Evolutionary conservation across 2,888 invertebrate species (phyloP).

Genomic region (Sthenelais limicola): DNA sequence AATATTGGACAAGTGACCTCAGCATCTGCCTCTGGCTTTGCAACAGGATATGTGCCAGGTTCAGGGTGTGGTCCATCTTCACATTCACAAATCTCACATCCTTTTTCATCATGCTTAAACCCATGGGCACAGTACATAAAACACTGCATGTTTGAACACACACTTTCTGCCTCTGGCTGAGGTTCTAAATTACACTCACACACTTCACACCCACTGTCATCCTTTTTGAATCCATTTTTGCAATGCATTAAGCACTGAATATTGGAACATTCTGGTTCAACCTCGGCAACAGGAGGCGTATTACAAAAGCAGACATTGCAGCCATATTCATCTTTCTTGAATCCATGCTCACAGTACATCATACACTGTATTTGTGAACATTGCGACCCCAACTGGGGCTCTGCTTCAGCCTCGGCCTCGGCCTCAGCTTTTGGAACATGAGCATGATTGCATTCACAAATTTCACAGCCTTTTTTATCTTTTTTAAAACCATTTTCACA

Average conservation of each 20-base stretch:
- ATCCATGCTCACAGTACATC: conserved; percentile 23
- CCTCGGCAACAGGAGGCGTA: neutral
- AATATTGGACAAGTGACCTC: neutral
- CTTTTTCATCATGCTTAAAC: conserved; percentile 35
- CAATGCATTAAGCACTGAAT: conserved; percentile 37
- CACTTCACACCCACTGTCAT: conserved; percentile 34
- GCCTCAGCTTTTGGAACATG: too few species aligned
- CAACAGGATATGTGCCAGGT: neutral
- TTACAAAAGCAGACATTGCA: conserved; percentile 1
- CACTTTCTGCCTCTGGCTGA: neutral
- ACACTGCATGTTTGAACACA: conserved; percentile 36
- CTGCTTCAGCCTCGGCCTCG: neutral
- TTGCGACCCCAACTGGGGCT: neutral
- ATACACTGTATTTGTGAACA: conserved; percentile 14
- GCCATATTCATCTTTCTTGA: conserved; percentile 5
- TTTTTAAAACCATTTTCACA: conserved; percentile 40
- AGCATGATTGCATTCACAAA: conserved; percentile 20
- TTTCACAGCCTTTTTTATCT: conserved; percentile 36
- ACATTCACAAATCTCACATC: conserved; percentile 26
- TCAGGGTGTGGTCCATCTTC: neutral
- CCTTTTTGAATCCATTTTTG: conserved; percentile 40
- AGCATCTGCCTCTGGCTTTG: neutral
- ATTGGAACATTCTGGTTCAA: conserved; percentile 14
- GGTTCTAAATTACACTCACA: conserved; percentile 28
- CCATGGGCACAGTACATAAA: conserved; percentile 45